phyloP scores from a whole-genome alignment of 2,888 invertebrate species.

The Selenia dentaria region DNA sequence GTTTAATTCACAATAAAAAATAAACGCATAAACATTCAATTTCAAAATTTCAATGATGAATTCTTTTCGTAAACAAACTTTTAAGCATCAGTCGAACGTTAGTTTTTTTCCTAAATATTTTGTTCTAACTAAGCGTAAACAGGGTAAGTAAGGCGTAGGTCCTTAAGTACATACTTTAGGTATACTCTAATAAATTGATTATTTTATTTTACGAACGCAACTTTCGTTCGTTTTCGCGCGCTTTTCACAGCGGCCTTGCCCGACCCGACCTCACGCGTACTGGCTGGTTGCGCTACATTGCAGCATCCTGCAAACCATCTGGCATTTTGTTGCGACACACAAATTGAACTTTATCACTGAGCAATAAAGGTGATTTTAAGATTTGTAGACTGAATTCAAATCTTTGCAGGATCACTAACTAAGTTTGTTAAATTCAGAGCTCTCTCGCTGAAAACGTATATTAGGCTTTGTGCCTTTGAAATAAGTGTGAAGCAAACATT shows the following conservation, averaged over 20 bases:
- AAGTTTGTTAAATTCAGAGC: slow-evolving; percentile 6
- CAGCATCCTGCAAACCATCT: slow-evolving; percentile 40
- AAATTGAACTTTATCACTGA: slow-evolving; percentile 5
- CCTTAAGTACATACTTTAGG: no score
- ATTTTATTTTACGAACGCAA: slow-evolving; percentile 7
- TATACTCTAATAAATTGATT: no score
- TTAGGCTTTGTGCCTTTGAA: background rate
- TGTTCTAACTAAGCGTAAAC: no score
- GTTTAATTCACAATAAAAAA: no score
- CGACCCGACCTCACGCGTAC: slow-evolving; percentile 33
- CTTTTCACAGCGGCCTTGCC: slow-evolving; percentile 27
- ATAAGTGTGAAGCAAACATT: background rate
- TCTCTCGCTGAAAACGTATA: background rate
- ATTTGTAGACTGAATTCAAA: background rate
- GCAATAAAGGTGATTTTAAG: slow-evolving; percentile 6
- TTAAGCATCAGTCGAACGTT: no score
- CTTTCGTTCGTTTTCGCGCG: slow-evolving; percentile 10
- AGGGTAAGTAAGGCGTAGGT: no score
- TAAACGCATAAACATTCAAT: no score
- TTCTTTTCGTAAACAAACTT: no score
- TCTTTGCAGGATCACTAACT: slow-evolving; percentile 18
- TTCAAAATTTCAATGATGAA: no score
- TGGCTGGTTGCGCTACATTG: slow-evolving; percentile 36
- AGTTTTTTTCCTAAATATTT: no score
- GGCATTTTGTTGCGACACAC: background rate